Conservation (phyloP, 1,140 invertebrate species). For the Luehdorfia chinensis region DNA sequence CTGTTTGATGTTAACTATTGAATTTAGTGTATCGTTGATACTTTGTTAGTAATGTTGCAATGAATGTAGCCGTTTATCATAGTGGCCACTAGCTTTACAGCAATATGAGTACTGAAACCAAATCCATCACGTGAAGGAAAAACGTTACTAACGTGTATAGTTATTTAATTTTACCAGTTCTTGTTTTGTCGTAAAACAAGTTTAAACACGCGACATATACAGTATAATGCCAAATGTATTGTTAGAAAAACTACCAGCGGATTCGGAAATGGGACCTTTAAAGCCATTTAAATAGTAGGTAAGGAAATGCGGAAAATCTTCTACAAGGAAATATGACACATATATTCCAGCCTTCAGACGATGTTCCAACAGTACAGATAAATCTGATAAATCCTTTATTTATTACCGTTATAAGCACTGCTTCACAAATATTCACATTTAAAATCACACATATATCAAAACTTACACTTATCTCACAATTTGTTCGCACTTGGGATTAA, state of each 20-base stretch:
- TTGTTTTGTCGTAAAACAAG: too few relatives aligned
- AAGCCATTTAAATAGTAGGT: constrained; percentile 16
- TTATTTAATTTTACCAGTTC: too few relatives aligned
- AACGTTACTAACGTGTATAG: too few relatives aligned
- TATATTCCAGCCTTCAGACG: constrained; percentile 42
- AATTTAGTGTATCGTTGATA: too few relatives aligned
- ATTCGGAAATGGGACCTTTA: constrained; percentile 14
- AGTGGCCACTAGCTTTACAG: too few relatives aligned
- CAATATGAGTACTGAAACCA: too few relatives aligned
- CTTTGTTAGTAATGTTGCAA: too few relatives aligned
- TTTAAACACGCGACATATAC: too few relatives aligned
- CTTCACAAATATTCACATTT: constrained; percentile 3
- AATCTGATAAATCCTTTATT: constrained; percentile 20
- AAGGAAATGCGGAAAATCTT: constrained; percentile 35
- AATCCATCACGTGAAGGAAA: too few relatives aligned
- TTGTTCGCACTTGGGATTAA: background rate
- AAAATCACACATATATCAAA: background rate
- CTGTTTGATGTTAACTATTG: too few relatives aligned
- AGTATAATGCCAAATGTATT: too few relatives aligned
- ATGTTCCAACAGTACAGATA: constrained; percentile 46
- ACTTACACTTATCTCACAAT: background rate
- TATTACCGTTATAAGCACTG: background rate
- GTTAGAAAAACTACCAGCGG: constrained; percentile 13
- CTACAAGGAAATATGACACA: constrained; percentile 50
- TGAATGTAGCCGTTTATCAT: too few relatives aligned